Percentiles rank a stretch among this genome's conserved stretches.
phyloP scores from a whole-genome alignment of 2,113 vertebrate species.

The Struthidea cinerea region DNA sequence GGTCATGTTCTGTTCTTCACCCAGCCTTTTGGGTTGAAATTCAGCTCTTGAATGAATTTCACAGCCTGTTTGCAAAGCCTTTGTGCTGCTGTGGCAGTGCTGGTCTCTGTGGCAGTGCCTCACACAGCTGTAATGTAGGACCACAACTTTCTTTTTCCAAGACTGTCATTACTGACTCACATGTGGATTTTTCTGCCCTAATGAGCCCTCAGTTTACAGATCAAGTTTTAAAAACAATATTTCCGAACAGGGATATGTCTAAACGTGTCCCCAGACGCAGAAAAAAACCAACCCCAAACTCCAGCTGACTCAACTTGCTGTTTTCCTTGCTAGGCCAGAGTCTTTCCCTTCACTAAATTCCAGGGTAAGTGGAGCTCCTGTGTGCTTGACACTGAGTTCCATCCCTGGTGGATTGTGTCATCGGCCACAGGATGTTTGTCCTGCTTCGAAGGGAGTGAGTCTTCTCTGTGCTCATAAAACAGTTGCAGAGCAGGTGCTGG shows the following conservation, averaged over 20 bases:
- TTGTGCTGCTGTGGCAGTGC: background rate
- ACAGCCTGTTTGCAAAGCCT: background rate
- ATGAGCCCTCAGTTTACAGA: background rate
- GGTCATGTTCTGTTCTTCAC: background rate
- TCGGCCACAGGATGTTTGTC: background rate
- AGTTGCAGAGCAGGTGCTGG: background rate
- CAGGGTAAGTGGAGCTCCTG: background rate
- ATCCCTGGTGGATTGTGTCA: background rate
- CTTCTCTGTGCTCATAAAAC: background rate
- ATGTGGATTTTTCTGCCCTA: background rate
- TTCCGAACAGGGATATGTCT: background rate
- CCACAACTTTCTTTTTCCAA: background rate
- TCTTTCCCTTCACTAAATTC: background rate
- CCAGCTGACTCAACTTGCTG: background rate
- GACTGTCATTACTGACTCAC: background rate
- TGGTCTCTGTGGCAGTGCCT: background rate
- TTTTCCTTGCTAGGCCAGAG: background rate
- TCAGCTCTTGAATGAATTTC: background rate
- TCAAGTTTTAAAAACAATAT: background rate
- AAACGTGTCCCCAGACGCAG: background rate
- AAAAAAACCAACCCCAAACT: background rate
- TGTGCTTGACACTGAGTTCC: background rate
- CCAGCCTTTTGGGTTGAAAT: background rate
- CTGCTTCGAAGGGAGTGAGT: background rate
- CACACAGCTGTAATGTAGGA: fast-evolving